Base-by-base conservation (phyloP, 2,888 invertebrate genomes). In the Drosophila picticornis region DNA sequence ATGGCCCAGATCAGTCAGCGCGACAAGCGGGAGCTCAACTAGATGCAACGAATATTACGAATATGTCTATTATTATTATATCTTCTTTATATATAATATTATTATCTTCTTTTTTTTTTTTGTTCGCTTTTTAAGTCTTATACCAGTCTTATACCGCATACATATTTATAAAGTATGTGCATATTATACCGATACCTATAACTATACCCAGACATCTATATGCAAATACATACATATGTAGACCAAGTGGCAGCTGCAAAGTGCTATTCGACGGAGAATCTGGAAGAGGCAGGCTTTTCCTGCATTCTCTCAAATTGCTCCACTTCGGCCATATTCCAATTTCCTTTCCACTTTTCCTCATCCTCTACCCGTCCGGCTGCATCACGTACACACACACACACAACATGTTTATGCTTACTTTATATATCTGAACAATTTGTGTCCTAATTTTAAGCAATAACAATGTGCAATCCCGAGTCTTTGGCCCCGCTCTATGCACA, bases 1-100 rank as follows among this genome's bases (percentile, higher is more conserved):
- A 96, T 99, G 94, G 97, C 97, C 90, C 96, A 96, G 92, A 92
- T 93, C 81, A 92, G 92, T 88, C 93, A 93, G 80, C 89, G 93
- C 63, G 93, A 93, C 69, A 91, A 93, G 70, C 84, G 91, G 55
- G 92, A 92, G 65, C 81, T 83, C 52, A 91, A 91, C 75, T 91
- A 80, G 71, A 27, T 31, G 66, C 75, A 75, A 82, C 77, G 85
- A 82, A 77, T 53, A 77, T 73, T 67, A 29, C 70, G 59, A 58
- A 67, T 59, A 65, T 66, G 40, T 69, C 58, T 53, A 77, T 68
- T 64, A 70, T 70, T 56, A 72, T 64, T 58, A 62, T 67, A 66
- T 52, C 51, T 72, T 71, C 56, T 59, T 58, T 56, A 38, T 19
- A 56, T 56, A 38, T 19, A 56, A 27, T 50, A 57, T 66, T 59